Percentiles rank a stretch among this genome's conserved stretches.
Conservation (phyloP, 2,113 vertebrate species). For the Circaetus gallicus region DNA sequence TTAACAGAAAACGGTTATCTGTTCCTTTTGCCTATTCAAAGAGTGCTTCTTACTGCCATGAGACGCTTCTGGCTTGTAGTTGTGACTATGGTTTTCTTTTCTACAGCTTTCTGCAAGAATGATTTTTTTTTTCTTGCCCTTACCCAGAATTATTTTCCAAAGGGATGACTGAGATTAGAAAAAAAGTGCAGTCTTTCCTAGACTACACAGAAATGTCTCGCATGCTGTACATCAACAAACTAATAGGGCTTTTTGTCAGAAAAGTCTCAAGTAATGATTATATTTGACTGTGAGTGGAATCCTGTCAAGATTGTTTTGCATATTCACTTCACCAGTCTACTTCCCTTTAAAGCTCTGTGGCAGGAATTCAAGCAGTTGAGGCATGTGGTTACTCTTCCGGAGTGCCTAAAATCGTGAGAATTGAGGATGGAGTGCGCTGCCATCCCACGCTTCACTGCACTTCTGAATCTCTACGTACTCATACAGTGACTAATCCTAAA, state of each 20-base stretch:
- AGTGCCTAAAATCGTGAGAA: not conserved
- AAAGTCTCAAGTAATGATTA: not conserved
- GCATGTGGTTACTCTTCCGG: not conserved
- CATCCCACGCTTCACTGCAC: not conserved
- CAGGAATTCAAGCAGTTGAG: not conserved
- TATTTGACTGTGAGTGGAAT: not conserved
- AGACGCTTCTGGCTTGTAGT: not conserved
- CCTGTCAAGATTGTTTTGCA: not conserved
- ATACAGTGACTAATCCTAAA: not conserved
- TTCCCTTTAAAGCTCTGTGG: not conserved
- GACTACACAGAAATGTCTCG: not conserved
- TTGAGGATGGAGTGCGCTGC: not conserved
- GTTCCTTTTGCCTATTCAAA: not conserved
- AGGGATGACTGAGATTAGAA: not conserved
- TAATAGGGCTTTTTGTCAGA: not conserved
- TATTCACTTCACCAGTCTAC: not conserved
- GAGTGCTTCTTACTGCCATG: not conserved
- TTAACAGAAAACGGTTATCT: not conserved
- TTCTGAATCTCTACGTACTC: rapidly evolving
- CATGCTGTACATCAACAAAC: not conserved
- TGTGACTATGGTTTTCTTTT: not conserved
- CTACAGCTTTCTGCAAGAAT: not conserved
- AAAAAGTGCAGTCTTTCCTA: not conserved
- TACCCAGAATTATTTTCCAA: not conserved
- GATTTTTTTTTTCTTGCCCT: not conserved